Base-by-base conservation (phyloP, 1,140 invertebrate genomes). In the Drosophila orena region DNA sequence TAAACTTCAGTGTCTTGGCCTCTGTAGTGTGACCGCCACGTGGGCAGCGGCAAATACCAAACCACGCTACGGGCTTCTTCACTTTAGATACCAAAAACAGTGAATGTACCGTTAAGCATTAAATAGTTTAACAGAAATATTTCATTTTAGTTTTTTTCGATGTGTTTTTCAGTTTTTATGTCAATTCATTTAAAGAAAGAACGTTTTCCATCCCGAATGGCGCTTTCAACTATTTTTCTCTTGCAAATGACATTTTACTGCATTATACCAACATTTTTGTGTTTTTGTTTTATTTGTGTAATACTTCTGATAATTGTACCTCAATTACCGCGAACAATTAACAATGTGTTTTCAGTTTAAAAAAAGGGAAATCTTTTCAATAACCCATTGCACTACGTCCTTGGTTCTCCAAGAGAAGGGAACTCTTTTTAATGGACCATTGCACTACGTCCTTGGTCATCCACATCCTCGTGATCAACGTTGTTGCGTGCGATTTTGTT, bases 401-500 rank as follows among this genome's bases (percentile, higher is more conserved):
- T 3, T 64, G 61, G 30, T 40, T 50, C 11, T 65, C 65, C 15
- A 30, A 27, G 15, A 38, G 8, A 17, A 2, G 3, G 15, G 1
- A 4, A 15, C 6, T 10, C 34, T 27, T 14, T n/a, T n/a, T 49
- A 85, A 22, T 86, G 78, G 8, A 22, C 59, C 22, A 59, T n/a
- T 22, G 52, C 8, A 17, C 46, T 60, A n/a, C 34, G 7, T 8
- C 37, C 43, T 3, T 64, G 61, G 30, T 44, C 46, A 14, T 65
- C 65, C 15, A 30, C 27, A 40, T 83, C 81, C 4, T 46, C 40
- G 20, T 84, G 84, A 6, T 84, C 84, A 12, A 84, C 85, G 50
- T 89, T 89, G 20, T 89, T 68, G 14, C 80, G 73, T 24, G 80
- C 79, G 14, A 89, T 62, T 30, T 74, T 74, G 35, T 60, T 90